Evolutionary conservation across 2,888 invertebrate species (phyloP).

Genomic region (Tortrix viridana): DNA sequence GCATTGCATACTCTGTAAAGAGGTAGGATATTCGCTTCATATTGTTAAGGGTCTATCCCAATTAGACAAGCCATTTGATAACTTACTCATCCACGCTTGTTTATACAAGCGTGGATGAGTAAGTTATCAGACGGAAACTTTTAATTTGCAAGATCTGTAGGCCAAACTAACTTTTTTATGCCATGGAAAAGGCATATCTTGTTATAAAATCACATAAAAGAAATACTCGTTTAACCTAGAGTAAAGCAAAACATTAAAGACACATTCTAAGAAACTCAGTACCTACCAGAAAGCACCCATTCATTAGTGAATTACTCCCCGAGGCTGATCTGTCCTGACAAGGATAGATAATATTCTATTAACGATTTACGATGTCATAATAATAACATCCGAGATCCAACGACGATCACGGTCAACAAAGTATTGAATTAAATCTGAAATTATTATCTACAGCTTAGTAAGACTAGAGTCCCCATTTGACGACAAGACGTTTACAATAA

Average conservation of each 20-base stretch:
- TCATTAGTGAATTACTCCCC: slow-evolving; percentile 42
- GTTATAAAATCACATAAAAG: neutral
- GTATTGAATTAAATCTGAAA: slow-evolving; percentile 37
- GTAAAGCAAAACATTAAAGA: neutral
- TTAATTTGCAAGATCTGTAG: no score
- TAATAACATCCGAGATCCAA: slow-evolving; percentile 40
- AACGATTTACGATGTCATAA: slow-evolving; percentile 50
- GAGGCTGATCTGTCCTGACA: slow-evolving; percentile 41
- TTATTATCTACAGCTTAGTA: slow-evolving; percentile 29
- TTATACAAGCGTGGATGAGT: no score
- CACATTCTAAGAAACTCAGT: slow-evolving; percentile 42
- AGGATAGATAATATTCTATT: slow-evolving; percentile 42
- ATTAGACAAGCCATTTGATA: no score
- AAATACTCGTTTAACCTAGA: neutral
- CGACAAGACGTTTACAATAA: neutral
- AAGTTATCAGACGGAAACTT: no score
- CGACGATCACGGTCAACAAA: slow-evolving; percentile 17
- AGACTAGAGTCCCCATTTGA: no score
- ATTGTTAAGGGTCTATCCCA: no score
- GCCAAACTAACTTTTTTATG: no score
- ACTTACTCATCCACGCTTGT: no score
- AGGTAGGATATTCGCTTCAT: no score
- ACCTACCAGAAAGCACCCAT: slow-evolving; percentile 35
- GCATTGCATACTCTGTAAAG: no score
- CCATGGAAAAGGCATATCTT: no score